Evolutionary conservation across 2,888 invertebrate species (phyloP), one percentile per base, ranked within the genome.

Genomic region (Acanthoscelides obtectus): DNA sequence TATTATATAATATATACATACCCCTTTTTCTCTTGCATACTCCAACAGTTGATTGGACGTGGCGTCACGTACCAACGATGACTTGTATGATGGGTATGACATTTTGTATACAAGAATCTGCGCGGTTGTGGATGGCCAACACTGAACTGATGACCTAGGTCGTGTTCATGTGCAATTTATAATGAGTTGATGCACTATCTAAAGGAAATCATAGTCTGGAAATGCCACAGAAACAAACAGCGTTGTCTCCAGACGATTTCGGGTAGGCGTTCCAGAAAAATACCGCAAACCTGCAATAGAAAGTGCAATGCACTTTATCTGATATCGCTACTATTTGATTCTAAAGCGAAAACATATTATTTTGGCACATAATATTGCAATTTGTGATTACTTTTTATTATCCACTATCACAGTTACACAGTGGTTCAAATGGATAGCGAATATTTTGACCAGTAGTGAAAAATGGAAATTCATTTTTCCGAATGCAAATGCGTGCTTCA

Each of bases 11-110:
- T 20, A n/a, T 12, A 20, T 65, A 77, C 77, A 77, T 80, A 84
- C 84, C 75, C 79, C 79, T 73, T 82, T 79, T 74, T 82, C 78
- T 71, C 78, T 78, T n/a, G 80, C 78, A 72, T 80, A 84, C 45
- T 84, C 78, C 19, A 81, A 27, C 17, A 85, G 78, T 72, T 85
- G 84, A 75, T 84, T 81, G 19, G 81, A 77, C 22, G 81, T 79
- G 17, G 83, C 77, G 71, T 80, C 79, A 69, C 83, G 45, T 17
- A 45, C 12, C 17, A 45, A 45, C 17, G 45, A 45, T 12, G 45
- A 45, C 12, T 45, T 6, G 45, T 45, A 45, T 12, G 45, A 17
- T 17, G 17, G 45, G 45, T 45, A 45, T 12, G 45, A 17, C 45
- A 45, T 45, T 45, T 12, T 45, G 6, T 12, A 12, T 12, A 45